These are phyloP conservation scores for Embiotoca jacksoni DNA, from an alignment of 2,113 vertebrate species.

Conservation along the genomic window DNA sequence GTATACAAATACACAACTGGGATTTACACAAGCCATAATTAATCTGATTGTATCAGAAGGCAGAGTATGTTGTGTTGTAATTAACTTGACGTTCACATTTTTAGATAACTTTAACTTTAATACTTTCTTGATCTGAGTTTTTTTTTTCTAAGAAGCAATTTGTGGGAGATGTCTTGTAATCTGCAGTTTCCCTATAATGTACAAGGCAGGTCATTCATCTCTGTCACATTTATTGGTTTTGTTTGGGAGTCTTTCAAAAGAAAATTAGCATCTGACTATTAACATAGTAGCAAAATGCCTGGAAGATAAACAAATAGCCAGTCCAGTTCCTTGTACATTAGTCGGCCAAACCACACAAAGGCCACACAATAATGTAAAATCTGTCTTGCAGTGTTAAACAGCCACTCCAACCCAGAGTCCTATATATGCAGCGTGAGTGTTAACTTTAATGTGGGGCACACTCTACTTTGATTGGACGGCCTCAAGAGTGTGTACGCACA, in stretches of 20 bases:
- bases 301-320: neutral
- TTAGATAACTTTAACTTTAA: no score
- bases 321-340: neutral
- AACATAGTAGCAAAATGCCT: neutral
- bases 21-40: no score
- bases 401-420: conserved; percentile 22
- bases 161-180: neutral
- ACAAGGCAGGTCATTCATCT: neutral
- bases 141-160: no score
- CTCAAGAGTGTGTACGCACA: conserved; percentile 5
- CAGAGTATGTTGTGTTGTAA: no score
- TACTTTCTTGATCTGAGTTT: no score
- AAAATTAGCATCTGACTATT: neutral
- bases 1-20: no score
- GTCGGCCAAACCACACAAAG: neutral
- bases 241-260: neutral
- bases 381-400: conserved; percentile 13
- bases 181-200: neutral
- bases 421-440: conserved; percentile 14
- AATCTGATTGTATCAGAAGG: no score
- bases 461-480: conserved; percentile 39
- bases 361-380: neutral
- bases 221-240: neutral
- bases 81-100: no score
- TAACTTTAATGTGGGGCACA: conserved; percentile 30